Evolutionary conservation across 2,113 vertebrate genomes (phyloP).

Genomic region (Cyprinodon tularosa): DNA sequence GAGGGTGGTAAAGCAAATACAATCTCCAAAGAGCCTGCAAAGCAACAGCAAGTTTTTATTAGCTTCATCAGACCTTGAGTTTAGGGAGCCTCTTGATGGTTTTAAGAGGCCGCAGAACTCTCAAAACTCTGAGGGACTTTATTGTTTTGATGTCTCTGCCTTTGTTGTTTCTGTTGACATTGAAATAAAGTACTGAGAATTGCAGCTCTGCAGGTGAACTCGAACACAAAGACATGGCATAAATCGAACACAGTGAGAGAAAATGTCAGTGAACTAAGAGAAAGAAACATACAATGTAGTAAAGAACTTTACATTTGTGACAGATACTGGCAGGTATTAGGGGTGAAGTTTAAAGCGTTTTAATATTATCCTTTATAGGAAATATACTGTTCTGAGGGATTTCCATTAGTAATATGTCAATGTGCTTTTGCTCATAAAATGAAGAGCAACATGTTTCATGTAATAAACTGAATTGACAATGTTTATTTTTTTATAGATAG

Average conservation of each 20-base stretch:
- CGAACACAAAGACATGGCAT: conserved; percentile 13
- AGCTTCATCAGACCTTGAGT: conserved; percentile 86
- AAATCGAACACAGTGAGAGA: conserved; percentile 19
- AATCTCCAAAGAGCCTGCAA: conserved; percentile 20
- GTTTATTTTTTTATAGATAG: too few relatives aligned
- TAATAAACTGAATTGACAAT: too few relatives aligned
- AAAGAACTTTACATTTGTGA: conserved; percentile 10
- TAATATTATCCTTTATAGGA: too few relatives aligned
- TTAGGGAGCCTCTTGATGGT: conserved; percentile 98
- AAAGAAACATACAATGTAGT: conserved; percentile 26
- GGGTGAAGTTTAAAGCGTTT: background rate
- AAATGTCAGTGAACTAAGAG: conserved; percentile 15
- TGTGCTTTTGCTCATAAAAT: too few relatives aligned
- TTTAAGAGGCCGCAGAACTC: conserved; percentile 96
- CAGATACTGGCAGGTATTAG: conserved; percentile 28
- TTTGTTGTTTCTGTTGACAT: conserved; percentile 90
- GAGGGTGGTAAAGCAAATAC: background rate
- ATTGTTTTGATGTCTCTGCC: conserved; percentile 98
- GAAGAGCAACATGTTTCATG: too few relatives aligned
- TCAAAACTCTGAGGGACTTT: conserved; percentile 94
- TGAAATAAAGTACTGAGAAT: conserved; percentile 43
- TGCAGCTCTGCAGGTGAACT: background rate
- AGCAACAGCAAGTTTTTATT: background rate
- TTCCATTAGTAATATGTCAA: too few relatives aligned
- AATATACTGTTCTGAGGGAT: too few relatives aligned